A percentile compares a stretch with the other conserved stretches of the same genome.
phyloP scores from a whole-genome alignment of 1,140 invertebrate species.

The Sycobia sp. region DNA sequence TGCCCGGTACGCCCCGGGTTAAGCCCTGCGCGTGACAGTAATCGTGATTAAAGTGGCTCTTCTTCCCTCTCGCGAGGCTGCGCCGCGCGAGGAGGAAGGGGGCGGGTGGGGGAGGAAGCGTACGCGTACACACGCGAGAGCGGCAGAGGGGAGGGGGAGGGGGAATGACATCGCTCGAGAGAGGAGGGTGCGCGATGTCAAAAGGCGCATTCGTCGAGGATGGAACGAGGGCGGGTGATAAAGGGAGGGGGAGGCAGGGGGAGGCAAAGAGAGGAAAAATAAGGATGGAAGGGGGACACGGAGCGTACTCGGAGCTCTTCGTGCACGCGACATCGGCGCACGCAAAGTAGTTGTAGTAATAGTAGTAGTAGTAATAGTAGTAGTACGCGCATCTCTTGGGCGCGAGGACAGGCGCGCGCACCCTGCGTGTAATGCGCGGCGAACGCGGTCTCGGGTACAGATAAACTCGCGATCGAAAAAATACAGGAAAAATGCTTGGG shows the following conservation, averaged over 20 bases:
- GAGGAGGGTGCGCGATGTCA: neutral
- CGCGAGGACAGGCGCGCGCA: constrained; percentile 62
- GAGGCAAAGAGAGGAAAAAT: constrained; percentile 6
- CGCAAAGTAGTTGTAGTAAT: constrained; percentile 50
- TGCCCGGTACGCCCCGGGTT: constrained; percentile 54
- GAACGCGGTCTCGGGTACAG: constrained; percentile 17
- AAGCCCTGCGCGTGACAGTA: constrained; percentile 58
- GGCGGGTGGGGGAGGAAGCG: neutral
- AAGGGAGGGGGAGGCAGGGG: constrained; percentile 26
- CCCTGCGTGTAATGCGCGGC: constrained; percentile 42
- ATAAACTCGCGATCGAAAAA: neutral
- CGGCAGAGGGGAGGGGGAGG: too few relatives aligned
- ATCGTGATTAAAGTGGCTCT: constrained; percentile 41
- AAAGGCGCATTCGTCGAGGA: constrained; percentile 5
- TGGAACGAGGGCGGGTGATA: constrained; percentile 3
- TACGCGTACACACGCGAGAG: neutral
- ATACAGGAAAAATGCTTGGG: too few relatives aligned
- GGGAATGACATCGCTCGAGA: neutral
- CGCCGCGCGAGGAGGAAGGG: neutral
- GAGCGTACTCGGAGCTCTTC: constrained; percentile 57
- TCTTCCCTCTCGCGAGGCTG: too few relatives aligned
- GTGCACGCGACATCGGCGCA: too few relatives aligned
- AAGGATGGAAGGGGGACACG: constrained; percentile 53
- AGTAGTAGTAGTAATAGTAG: too few relatives aligned
- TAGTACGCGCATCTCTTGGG: constrained; percentile 59